Evolutionary conservation across 2,797 vertebrate species (phyloP).

Genomic region (Pitangus sulphuratus): DNA sequence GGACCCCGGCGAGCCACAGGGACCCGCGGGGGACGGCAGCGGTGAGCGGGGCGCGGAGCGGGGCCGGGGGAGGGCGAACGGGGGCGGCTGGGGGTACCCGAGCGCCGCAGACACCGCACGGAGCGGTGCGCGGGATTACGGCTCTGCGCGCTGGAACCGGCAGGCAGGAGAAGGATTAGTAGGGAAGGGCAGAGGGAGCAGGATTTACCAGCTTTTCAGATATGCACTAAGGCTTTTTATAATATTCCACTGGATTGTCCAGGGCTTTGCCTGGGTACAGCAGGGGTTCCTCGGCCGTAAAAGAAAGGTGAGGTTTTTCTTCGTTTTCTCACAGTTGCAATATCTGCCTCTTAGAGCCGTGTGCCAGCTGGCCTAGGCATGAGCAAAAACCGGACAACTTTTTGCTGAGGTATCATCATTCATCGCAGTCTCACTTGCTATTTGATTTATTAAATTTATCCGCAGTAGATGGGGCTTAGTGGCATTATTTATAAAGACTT

Average conservation of each 20-base stretch:
- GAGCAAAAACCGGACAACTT: conserved; percentile 30
- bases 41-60: not conserved
- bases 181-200: not conserved
- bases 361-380: not conserved
- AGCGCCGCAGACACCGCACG: not conserved
- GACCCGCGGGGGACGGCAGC: not conserved
- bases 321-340: not conserved
- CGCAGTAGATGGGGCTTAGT: not conserved
- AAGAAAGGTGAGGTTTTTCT: conserved; percentile 26
- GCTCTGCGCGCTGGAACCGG: not conserved
- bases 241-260: not conserved
- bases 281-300: not conserved
- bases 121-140: not conserved
- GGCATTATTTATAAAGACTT: not conserved
- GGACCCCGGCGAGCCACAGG: not conserved
- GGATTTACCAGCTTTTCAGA: conserved; percentile 1
- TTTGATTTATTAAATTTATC: not conserved
- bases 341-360: not conserved
- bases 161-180: not conserved
- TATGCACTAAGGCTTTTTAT: not conserved
- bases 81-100: not conserved
- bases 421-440: not conserved
- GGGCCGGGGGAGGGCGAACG: rapidly evolving
- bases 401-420: not conserved
- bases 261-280: not conserved